A percentile compares a stretch with the other conserved stretches of the same genome.
These are phyloP conservation scores for Napeogenes inachia DNA, from an alignment of 2,888 invertebrate genomes.

Conservation along the genomic window DNA sequence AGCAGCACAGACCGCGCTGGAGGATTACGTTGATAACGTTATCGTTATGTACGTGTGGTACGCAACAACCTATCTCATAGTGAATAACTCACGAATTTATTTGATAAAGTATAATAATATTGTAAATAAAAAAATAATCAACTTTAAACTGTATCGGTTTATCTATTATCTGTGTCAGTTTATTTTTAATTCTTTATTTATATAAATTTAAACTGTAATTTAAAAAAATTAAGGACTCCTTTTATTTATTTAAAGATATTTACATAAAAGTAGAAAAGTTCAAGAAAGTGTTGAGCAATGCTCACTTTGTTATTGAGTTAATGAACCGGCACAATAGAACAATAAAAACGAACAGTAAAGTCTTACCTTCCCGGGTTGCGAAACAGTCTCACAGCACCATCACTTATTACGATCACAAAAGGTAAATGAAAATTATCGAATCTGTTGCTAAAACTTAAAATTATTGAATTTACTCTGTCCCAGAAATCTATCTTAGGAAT, in stretches of 20 bases:
- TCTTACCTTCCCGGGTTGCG: conserved; percentile 49
- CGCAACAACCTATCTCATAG: conserved; percentile 6
- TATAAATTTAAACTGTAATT: too few relatives aligned
- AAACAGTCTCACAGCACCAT: conserved; percentile 34
- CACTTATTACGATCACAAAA: background rate
- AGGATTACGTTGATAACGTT: background rate
- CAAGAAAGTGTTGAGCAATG: background rate
- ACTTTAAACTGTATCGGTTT: too few relatives aligned
- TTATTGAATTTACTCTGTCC: too few relatives aligned
- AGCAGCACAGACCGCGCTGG: conserved; percentile 90
- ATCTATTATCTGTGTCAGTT: too few relatives aligned
- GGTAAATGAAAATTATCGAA: too few relatives aligned
- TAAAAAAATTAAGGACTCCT: background rate
- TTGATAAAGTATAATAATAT: too few relatives aligned
- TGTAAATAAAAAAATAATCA: too few relatives aligned
- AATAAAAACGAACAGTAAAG: conserved; percentile 44
- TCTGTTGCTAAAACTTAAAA: too few relatives aligned
- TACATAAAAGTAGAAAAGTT: background rate
- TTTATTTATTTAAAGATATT: background rate
- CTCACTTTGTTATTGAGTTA: conserved; percentile 37
- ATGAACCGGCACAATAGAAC: conserved; percentile 45
- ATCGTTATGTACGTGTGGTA: too few relatives aligned
- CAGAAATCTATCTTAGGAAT: too few relatives aligned
- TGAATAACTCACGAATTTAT: background rate
- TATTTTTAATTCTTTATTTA: too few relatives aligned